These are phyloP conservation scores for Pocillopora grandis DNA, from an alignment of 92 coral and sea anemone species.

Conservation along the genomic window DNA sequence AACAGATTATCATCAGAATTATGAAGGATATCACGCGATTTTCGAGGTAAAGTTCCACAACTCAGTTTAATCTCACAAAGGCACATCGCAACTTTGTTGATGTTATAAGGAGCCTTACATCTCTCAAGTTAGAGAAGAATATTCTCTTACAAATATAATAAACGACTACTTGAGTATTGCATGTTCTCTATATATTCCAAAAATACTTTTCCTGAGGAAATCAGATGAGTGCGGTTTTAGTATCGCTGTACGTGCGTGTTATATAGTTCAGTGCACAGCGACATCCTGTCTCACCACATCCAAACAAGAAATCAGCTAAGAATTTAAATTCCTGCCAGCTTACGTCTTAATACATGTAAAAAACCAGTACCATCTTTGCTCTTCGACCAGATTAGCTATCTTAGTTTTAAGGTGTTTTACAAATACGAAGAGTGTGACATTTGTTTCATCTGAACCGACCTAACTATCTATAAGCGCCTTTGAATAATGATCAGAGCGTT, in stretches of 20 bases:
- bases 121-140: background rate
- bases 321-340: conserved; percentile 4
- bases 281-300: conserved; percentile 24
- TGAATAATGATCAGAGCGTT: background rate
- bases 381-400: conserved; percentile 19
- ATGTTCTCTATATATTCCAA: background rate
- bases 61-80: conserved; percentile 8
- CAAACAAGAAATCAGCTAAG: conserved; percentile 15
- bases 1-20: background rate
- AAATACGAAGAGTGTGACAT: background rate
- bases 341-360: conserved; percentile 1
- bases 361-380: background rate
- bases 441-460: background rate
- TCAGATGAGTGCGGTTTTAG: background rate
- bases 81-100: background rate
- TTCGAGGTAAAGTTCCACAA: background rate
- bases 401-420: background rate
- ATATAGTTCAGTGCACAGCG: conserved; percentile 18
- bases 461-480: conserved; percentile 27
- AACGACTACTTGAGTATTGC: background rate
- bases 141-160: conserved; percentile 3
- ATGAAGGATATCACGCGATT: conserved; percentile 7
- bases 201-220: conserved; percentile 6
- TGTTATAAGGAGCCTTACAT: background rate
- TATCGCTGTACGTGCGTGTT: conserved; percentile 4